phyloP scores from a whole-genome alignment of 2,888 invertebrate genomes.

The Liodrosophila aerea region DNA sequence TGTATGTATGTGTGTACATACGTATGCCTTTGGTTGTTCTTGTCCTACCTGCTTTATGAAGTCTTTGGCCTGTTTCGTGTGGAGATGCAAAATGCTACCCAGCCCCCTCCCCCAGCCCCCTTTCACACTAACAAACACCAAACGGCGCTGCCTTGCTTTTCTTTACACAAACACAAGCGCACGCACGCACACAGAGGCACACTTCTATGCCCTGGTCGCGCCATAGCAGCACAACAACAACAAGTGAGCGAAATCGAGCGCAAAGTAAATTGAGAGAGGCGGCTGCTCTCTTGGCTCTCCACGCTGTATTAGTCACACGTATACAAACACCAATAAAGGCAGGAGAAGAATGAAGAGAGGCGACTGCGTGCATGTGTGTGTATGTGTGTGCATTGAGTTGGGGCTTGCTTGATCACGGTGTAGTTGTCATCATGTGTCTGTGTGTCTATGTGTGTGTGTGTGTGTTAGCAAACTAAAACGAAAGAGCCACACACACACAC shows the following conservation, averaged over 20 bases:
- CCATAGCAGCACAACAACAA: conserved; percentile 12
- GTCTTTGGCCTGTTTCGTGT: conserved; percentile 52
- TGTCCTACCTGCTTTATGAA: conserved; percentile 50
- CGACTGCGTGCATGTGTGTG: conserved; percentile 1
- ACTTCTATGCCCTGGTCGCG: conserved; percentile 41
- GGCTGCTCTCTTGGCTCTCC: conserved; percentile 3
- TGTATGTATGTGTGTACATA: neutral
- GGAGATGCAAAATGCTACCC: conserved; percentile 49
- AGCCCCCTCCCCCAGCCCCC: neutral
- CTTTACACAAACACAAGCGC: conserved; percentile 27
- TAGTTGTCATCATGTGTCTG: conserved; percentile 17
- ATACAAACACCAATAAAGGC: conserved; percentile 7
- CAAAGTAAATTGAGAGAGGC: conserved; percentile 64
- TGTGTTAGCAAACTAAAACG: conserved; percentile 55
- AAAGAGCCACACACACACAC: conserved; percentile 12
- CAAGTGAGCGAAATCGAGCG: conserved; percentile 59
- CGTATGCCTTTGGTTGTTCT: conserved; percentile 11
- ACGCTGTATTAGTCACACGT: conserved; percentile 57
- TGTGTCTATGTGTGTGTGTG: conserved; percentile 42
- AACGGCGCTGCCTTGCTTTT: conserved; percentile 46
- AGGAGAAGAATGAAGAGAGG: conserved; percentile 52
- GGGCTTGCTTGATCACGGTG: conserved; percentile 32
- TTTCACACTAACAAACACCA: no score
- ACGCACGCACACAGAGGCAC: conserved; percentile 4
- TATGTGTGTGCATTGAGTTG: conserved; percentile 8